These are phyloP conservation scores for Geophilus truncorum DNA, from an alignment of 2,888 invertebrate species.

Conservation along the genomic window DNA sequence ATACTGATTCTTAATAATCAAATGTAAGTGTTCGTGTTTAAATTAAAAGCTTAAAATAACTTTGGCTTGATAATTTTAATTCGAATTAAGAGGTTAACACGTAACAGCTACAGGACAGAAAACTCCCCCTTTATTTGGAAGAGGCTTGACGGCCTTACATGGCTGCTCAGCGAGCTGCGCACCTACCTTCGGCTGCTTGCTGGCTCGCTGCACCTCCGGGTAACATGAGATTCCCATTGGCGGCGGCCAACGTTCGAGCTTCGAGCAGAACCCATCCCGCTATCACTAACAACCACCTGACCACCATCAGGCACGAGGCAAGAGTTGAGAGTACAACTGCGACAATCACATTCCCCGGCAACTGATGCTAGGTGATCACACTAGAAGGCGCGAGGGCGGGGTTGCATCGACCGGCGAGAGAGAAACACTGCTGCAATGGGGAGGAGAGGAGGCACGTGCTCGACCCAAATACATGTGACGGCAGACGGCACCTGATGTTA, in stretches of 20 bases:
- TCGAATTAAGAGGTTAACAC: not conserved
- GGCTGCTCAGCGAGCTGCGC: slow-evolving; percentile 1
- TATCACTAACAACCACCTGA: slow-evolving; percentile 22
- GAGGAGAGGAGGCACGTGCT: not conserved
- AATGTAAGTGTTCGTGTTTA: no score
- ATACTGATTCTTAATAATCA: no score
- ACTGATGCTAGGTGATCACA: not conserved
- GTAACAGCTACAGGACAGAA: not conserved
- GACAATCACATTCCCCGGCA: slow-evolving; percentile 25
- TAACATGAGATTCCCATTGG: not conserved
- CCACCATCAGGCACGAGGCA: slow-evolving; percentile 19
- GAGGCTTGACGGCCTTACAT: not conserved
- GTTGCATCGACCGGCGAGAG: not conserved
- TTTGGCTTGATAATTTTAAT: not conserved
- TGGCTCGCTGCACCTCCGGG: slow-evolving; percentile 1
- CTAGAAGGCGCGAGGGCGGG: slow-evolving; percentile 28
- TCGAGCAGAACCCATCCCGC: slow-evolving; percentile 13
- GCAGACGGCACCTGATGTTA: not conserved
- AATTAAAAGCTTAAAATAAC: not conserved
- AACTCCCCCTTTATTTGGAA: not conserved
- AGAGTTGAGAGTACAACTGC: slow-evolving; percentile 3
- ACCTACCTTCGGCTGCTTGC: not conserved
- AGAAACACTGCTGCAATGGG: slow-evolving; percentile 1
- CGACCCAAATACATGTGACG: not conserved
- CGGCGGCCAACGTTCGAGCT: not conserved